Evolutionary conservation across 2,888 invertebrate species (phyloP).

Genomic region (Parthenolecanium corni): DNA sequence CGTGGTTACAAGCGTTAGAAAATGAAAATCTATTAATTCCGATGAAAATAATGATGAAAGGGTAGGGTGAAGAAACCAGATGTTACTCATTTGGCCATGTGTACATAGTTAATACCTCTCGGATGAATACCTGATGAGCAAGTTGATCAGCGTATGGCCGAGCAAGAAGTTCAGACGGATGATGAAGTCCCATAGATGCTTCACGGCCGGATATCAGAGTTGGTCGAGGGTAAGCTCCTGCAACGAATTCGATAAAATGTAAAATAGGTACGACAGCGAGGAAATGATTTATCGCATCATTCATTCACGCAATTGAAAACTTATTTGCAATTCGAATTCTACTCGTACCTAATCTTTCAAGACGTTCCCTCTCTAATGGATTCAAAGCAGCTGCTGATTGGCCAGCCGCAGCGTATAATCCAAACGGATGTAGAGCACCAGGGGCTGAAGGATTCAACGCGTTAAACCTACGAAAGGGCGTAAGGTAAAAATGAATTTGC

Average conservation of each 20-base stretch:
- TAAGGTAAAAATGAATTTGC: no score
- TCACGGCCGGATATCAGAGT: slow-evolving; percentile 48
- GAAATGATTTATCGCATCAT: no score
- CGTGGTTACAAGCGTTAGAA: no score
- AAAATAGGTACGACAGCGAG: no score
- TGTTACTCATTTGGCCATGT: no score
- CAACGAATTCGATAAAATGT: slow-evolving; percentile 34
- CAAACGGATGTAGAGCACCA: slow-evolving; percentile 52
- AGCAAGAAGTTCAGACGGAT: slow-evolving; percentile 60
- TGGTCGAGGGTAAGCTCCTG: slow-evolving; percentile 49
- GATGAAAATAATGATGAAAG: no score
- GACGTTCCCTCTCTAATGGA: slow-evolving; percentile 75
- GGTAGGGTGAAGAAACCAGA: no score
- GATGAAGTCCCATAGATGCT: slow-evolving; percentile 55
- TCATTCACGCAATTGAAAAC: no score
- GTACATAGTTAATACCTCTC: no score
- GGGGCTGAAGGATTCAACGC: slow-evolving; percentile 41
- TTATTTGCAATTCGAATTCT: no score
- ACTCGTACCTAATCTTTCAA: slow-evolving; percentile 65
- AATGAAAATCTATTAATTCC: no score
- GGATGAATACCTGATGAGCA: slow-evolving; percentile 58
- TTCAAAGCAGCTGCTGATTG: slow-evolving; percentile 67
- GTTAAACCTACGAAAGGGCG: slow-evolving; percentile 33
- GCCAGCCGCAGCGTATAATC: slow-evolving; percentile 44
- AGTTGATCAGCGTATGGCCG: slow-evolving; percentile 66